Conservation (phyloP, 1,140 invertebrate species). For the Drosophila kanapiae region DNA sequence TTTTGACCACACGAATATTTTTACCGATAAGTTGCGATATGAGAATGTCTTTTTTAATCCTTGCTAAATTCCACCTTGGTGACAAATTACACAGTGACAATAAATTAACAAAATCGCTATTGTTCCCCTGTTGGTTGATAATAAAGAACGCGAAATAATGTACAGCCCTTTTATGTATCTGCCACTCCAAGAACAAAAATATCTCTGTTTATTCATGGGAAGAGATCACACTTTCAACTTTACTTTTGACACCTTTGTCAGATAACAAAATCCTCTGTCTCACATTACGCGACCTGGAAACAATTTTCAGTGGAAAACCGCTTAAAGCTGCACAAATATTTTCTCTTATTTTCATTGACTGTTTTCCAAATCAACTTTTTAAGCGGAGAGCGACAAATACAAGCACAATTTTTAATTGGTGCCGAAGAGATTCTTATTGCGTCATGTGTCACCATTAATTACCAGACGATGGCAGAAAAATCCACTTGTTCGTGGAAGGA, state of each 20-base stretch:
- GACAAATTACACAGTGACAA: too few species aligned
- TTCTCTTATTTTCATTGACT: neutral
- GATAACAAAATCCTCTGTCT: slow-evolving; percentile 1
- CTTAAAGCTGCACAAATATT: neutral
- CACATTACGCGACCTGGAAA: neutral
- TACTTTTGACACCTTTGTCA: slow-evolving; percentile 2
- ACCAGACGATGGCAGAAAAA: slow-evolving; percentile 21
- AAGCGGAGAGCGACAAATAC: neutral
- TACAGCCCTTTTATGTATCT: neutral
- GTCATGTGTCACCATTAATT: slow-evolving; percentile 11
- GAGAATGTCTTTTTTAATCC: neutral
- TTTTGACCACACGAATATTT: neutral
- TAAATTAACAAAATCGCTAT: too few species aligned
- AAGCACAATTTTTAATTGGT: neutral
- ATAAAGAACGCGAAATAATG: neutral
- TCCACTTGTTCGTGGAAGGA: slow-evolving; percentile 27
- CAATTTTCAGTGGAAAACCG: neutral
- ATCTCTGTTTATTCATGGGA: neutral
- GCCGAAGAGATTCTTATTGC: neutral
- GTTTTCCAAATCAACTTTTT: neutral
- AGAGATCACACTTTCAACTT: neutral
- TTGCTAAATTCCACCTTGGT: too few species aligned
- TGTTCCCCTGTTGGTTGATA: too few species aligned
- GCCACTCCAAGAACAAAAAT: neutral
- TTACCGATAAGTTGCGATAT: neutral